A percentile compares a stretch with the other conserved stretches of the same genome.
phyloP scores from a whole-genome alignment of 2,888 invertebrate genomes.

The Alloplasta piceator region DNA sequence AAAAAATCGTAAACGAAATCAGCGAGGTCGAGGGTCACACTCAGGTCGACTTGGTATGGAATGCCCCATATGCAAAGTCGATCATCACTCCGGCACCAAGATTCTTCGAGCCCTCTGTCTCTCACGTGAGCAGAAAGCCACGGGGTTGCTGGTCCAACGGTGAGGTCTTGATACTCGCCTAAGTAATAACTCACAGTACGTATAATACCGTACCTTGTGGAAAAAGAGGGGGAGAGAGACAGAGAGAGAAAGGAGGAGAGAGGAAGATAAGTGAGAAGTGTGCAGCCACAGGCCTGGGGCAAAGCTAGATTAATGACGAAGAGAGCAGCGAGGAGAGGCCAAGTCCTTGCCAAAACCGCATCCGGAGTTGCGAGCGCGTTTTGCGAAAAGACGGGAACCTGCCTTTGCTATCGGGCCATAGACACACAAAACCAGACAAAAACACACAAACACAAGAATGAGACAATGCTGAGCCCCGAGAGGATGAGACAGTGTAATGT shows the following conservation, averaged over 20 bases:
- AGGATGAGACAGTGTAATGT: not conserved
- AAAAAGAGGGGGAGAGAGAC: slow-evolving; percentile 35
- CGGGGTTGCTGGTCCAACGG: slow-evolving; percentile 41
- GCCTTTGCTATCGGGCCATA: slow-evolving; percentile 9
- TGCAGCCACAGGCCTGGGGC: slow-evolving; percentile 54
- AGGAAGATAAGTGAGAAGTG: slow-evolving; percentile 44
- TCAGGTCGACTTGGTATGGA: too few relatives aligned
- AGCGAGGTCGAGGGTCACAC: too few relatives aligned
- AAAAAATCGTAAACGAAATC: too few relatives aligned
- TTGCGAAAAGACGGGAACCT: slow-evolving; percentile 45
- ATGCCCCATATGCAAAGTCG: slow-evolving; percentile 10
- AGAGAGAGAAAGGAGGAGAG: slow-evolving; percentile 24
- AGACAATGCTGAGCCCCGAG: not conserved
- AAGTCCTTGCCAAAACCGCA: slow-evolving; percentile 62
- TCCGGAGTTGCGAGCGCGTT: slow-evolving; percentile 59
- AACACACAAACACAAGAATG: not conserved
- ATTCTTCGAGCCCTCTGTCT: slow-evolving; percentile 1
- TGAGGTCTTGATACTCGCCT: slow-evolving; percentile 57
- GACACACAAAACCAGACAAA: slow-evolving; percentile 11
- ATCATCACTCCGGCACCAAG: slow-evolving; percentile 21
- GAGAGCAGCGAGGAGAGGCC: slow-evolving; percentile 47
- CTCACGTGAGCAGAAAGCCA: slow-evolving; percentile 37
- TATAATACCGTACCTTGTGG: slow-evolving; percentile 50
- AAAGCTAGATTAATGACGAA: slow-evolving; percentile 65
- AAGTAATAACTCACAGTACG: slow-evolving; percentile 62